Evolutionary conservation across 2,113 vertebrate genomes (phyloP).

Genomic region (Mohoua ochrocephala): DNA sequence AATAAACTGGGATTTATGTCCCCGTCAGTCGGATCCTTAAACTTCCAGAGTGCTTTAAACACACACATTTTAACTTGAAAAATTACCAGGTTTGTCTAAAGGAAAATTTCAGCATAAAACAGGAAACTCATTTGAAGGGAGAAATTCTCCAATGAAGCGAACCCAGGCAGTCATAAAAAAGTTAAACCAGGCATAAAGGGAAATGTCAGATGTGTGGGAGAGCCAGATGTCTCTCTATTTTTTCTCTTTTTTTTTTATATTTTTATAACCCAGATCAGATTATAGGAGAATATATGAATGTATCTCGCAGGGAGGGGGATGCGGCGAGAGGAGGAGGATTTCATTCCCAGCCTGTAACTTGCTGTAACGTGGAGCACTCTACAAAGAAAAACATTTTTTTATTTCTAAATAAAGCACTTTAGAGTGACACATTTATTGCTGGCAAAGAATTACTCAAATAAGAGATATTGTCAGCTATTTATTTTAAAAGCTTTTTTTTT

Average conservation of each 20-base stretch:
- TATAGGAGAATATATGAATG: constrained; percentile 52
- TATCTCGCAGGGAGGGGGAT: not conserved
- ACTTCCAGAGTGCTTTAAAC: constrained; percentile 58
- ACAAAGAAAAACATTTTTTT: constrained; percentile 41
- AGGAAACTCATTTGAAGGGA: constrained; percentile 58
- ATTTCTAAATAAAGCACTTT: constrained; percentile 71
- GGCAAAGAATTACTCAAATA: constrained; percentile 73
- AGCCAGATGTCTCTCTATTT: constrained; percentile 62
- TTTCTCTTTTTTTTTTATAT: not conserved
- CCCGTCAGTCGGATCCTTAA: constrained; percentile 35
- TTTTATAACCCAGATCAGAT: constrained; percentile 64
- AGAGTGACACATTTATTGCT: constrained; percentile 71
- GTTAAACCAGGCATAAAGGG: constrained; percentile 72
- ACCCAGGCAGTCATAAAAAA: constrained; percentile 68
- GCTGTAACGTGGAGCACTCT: not conserved
- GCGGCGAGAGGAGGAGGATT: not conserved
- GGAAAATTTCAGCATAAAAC: constrained; percentile 65
- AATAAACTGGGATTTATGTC: constrained; percentile 48
- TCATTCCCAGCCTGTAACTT: constrained; percentile 11
- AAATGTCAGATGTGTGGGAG: constrained; percentile 71
- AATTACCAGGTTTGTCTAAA: constrained; percentile 69
- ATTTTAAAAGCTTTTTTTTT: constrained; percentile 66
- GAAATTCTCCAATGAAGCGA: constrained; percentile 64
- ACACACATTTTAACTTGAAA: constrained; percentile 60
- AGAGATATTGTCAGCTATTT: constrained; percentile 73